Conservation (phyloP, 2,888 invertebrate species). For the Tuta absoluta region DNA sequence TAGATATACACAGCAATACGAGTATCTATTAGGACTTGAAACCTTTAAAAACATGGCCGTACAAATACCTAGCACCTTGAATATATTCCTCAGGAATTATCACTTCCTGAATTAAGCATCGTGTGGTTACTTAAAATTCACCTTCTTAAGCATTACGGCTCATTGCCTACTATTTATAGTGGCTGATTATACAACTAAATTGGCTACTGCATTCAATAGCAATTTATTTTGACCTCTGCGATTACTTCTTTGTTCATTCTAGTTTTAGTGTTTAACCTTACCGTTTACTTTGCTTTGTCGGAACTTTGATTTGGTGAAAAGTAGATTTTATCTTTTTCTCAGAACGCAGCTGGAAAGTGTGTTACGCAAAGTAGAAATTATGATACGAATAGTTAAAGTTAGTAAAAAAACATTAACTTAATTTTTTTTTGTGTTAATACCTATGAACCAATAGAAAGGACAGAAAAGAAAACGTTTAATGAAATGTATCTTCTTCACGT, state of each 20-base stretch:
- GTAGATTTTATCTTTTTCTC: not conserved
- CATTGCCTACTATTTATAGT: slow-evolving; percentile 17
- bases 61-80: not conserved
- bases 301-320: not conserved
- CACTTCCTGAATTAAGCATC: slow-evolving; percentile 10
- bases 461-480: no score
- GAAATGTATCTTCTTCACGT: no score
- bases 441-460: no score
- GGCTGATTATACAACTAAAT: slow-evolving; percentile 16
- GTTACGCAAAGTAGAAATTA: not conserved
- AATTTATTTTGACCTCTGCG: slow-evolving; percentile 17
- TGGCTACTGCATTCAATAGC: slow-evolving; percentile 18
- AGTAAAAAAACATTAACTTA: no score
- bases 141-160: slow-evolving; percentile 17
- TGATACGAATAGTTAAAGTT: no score
- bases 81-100: not conserved
- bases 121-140: slow-evolving; percentile 12
- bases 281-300: not conserved
- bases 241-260: slow-evolving; percentile 19
- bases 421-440: no score
- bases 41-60: not conserved
- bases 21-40: not conserved
- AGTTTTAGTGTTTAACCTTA: slow-evolving; percentile 13
- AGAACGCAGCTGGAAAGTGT: not conserved
- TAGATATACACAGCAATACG: no score